phyloP scores from a whole-genome alignment of 2,797 vertebrate species.

The Muscicapa comitata region DNA sequence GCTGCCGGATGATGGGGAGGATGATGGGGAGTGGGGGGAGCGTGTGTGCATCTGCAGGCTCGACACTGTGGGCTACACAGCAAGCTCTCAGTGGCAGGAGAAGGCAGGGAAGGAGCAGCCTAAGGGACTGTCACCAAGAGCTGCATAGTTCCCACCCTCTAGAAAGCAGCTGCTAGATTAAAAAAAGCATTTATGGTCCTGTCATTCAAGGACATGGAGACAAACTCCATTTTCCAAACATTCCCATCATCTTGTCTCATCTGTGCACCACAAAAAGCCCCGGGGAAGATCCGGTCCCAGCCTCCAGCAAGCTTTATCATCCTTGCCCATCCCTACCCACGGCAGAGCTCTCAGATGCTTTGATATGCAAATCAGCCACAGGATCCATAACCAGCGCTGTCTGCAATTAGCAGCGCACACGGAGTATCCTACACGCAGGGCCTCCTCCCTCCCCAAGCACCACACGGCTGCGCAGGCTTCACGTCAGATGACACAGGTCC shows the following conservation, averaged over 20 bases:
- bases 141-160: neutral
- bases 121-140: neutral
- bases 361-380: conserved; percentile 35
- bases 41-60: neutral
- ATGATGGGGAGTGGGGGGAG: too few relatives aligned
- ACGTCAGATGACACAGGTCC: neutral
- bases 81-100: neutral
- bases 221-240: neutral
- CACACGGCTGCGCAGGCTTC: neutral
- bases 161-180: neutral
- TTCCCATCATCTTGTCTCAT: neutral
- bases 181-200: neutral
- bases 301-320: neutral
- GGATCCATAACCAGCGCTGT: neutral
- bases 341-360: neutral
- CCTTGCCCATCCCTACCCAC: neutral
- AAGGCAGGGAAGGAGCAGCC: neutral
- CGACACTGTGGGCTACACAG: neutral
- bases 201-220: neutral
- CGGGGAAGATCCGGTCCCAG: neutral
- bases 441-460: neutral
- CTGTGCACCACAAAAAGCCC: neutral
- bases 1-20: fast-evolving
- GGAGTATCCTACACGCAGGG: neutral
- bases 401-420: neutral